Base-by-base conservation (phyloP, 2,113 vertebrate species). In the Notothenia coriiceps region DNA sequence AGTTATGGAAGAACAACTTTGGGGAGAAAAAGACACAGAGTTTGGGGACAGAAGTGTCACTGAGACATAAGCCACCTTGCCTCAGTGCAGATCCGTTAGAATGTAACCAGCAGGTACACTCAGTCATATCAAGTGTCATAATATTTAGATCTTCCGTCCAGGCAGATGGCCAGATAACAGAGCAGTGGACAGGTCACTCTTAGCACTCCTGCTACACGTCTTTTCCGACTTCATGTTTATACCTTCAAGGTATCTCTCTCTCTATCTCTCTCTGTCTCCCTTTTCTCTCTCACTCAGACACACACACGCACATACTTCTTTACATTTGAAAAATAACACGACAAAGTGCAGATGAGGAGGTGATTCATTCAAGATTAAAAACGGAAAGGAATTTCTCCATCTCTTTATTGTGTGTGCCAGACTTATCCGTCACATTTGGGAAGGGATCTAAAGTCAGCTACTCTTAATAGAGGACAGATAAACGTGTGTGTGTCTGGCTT, bases 61-160 rank as follows among this genome's bases (percentile, higher is more conserved):
- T 6, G 9, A 82, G 87, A 94, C 88, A 92, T 76, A 90, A 91
- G 72, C 80, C 88, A 87, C 82, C 88, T 87, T 88, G 88, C 80
- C 78, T 84, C 35, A 40, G 77, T 72, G 75, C 85, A 90, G 83
- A 92, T 91, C 91, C 84, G 83, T 85, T 62, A 74, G 61, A 91
- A 83, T 90, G 86, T 92, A 84, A 85, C 89, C 86, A 86, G 74
- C 90, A 91, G 91, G 91, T 95, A 86, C 4, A 50, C 79, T 95
- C 88, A 70, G 89, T 95, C 90, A 94, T 89, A 85, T 92, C 71
- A 69, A 79, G 70, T 94, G 94, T 94, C 94, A 94, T 91, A 95
- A 95, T 94, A 95, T 95, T 95, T 95, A 90, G 86, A 88, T 76
- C 69, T 84, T 87, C 72, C 51, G 59, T 84, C 82, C 86, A 89